These are phyloP conservation scores for Coregonus ussuriensis DNA, from an alignment of 2,797 vertebrate species.

Conservation along the genomic window DNA sequence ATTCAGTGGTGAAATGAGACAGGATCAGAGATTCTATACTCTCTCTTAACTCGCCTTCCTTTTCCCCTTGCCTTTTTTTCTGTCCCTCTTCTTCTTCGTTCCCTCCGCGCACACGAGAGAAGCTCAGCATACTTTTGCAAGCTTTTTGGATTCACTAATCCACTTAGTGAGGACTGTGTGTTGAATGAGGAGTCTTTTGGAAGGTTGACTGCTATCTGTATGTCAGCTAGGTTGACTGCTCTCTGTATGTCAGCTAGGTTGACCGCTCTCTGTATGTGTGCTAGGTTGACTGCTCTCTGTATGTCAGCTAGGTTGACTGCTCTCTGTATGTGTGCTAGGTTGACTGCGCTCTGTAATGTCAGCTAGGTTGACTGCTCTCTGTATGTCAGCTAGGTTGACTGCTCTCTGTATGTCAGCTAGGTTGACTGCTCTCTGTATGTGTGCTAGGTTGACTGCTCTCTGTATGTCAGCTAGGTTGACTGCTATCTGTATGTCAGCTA, in stretches of 20 bases:
- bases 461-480: too few relatives aligned
- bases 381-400: too few relatives aligned
- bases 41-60: conserved; percentile 1
- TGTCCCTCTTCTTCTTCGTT: not conserved
- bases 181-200: conserved; percentile 31
- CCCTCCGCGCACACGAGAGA: conserved; percentile 8
- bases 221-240: not conserved
- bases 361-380: not conserved
- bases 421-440: too few relatives aligned
- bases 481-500: too few relatives aligned
- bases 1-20: conserved; percentile 48
- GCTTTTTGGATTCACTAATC: conserved; percentile 32
- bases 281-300: too few relatives aligned
- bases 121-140: conserved; percentile 21
- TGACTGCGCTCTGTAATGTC: too few relatives aligned
- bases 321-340: too few relatives aligned
- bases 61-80: not conserved
- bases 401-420: too few relatives aligned
- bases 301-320: too few relatives aligned
- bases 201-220: conserved; percentile 17
- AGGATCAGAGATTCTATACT: conserved; percentile 42
- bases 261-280: not conserved
- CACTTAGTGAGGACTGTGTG: conserved; percentile 30
- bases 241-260: too few relatives aligned
- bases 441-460: too few relatives aligned